Evolutionary conservation across 1,140 invertebrate species (phyloP).

Genomic region (Palaemon carinicauda): DNA sequence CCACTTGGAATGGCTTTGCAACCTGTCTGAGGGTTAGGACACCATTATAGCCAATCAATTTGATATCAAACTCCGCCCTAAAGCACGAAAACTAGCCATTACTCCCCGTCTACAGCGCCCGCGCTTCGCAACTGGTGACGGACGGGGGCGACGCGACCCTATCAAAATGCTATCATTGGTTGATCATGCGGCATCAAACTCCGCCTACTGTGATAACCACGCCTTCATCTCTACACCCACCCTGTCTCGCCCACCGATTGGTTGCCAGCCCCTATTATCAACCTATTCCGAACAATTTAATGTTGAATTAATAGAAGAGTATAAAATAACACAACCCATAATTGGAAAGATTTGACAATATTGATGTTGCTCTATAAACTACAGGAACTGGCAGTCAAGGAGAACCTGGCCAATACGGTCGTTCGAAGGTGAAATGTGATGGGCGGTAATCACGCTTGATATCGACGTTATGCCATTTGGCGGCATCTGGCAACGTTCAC

Average conservation of each 20-base stretch:
- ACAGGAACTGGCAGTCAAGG: no score
- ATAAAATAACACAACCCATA: neutral
- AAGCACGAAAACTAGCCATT: slow-evolving; percentile 19
- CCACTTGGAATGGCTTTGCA: no score
- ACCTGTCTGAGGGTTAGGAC: neutral
- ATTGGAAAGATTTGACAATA: no score
- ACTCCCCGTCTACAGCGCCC: neutral
- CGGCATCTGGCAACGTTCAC: slow-evolving; percentile 25
- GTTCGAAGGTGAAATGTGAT: neutral
- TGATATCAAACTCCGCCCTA: slow-evolving; percentile 58
- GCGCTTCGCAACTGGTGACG: slow-evolving; percentile 16
- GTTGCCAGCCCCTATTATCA: slow-evolving; percentile 22
- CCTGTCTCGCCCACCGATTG: slow-evolving; percentile 12
- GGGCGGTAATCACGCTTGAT: neutral
- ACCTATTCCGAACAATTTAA: neutral
- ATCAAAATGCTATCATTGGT: slow-evolving; percentile 57
- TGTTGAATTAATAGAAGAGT: neutral
- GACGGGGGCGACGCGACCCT: slow-evolving; percentile 19
- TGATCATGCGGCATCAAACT: slow-evolving; percentile 47
- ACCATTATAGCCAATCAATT: slow-evolving; percentile 51
- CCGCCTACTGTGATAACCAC: slow-evolving; percentile 52
- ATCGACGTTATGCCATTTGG: slow-evolving; percentile 11
- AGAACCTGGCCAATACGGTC: neutral
- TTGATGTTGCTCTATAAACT: no score
- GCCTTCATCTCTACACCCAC: slow-evolving; percentile 20